Evolutionary conservation across 2,797 vertebrate species (phyloP), one percentile per base, ranked within the genome.

Genomic region (Leptoclinus maculatus): DNA sequence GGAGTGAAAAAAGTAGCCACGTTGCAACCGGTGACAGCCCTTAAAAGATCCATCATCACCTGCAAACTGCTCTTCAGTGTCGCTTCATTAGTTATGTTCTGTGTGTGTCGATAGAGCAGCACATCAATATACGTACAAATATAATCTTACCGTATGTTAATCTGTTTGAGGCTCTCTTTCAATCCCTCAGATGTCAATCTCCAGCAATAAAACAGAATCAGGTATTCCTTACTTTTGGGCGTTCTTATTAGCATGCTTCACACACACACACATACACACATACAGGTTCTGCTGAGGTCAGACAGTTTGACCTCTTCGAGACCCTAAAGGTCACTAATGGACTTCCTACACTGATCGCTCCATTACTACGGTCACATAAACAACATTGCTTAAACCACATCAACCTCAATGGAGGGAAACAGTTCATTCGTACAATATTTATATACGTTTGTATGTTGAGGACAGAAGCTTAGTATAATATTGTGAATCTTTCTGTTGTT

Each of bases 311-410:
- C 80, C 78, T 80, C 39, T 66, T 66, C 13, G 11, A 38, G 76
- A 58, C 63, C 67, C 43, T 2, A 19, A 39, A 76, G 84, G 86
- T 87, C 84, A 76, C 83, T 87, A 87, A 91, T 82, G 82, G 89
- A 82, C 69, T 74, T 86, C 81, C 83, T 80, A 25, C 68, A 71
- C 41, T 66, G 76, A 62, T 47, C 21, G n/a, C 75, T 78, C 56
- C 32, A 71, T 78, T 65, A 64, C 41, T 64, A 2, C 65, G 41
- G 56, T 72, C 75, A 82, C 57, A 77, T 88, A 75, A 73, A 86
- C 71, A 78, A 58, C 65, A 34, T 8, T 39, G 32, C 36, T 71
- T 13, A 13, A 78, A 76, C 58, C 17, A 49, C 32, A 47, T 36
- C 27, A 23, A 56, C 5, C 6, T 38, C 21, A 34, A 41, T 58